A percentile compares a stretch with the other conserved stretches of the same genome.
Evolutionary conservation across 2,113 vertebrate species (phyloP).

Genomic region (Natator depressus): DNA sequence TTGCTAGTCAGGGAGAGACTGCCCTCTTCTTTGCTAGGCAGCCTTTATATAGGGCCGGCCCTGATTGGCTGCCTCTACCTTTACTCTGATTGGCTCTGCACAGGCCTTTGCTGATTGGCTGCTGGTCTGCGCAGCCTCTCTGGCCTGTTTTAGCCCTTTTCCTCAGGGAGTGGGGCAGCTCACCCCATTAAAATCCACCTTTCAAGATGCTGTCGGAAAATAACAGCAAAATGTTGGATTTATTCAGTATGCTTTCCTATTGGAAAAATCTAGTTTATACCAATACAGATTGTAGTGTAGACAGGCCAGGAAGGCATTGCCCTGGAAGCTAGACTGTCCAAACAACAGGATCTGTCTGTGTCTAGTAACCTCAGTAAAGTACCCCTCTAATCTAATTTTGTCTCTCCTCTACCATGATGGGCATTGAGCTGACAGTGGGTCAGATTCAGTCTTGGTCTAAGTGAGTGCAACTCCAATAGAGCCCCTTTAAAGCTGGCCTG

Average conservation of each 20-base stretch:
- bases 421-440: background rate
- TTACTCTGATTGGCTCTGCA: too few species aligned
- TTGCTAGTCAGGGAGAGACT: too few species aligned
- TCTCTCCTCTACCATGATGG: background rate
- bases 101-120: too few species aligned
- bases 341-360: background rate
- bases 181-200: too few species aligned
- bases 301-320: background rate
- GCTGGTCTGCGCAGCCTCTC: too few species aligned
- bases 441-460: background rate
- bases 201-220: background rate
- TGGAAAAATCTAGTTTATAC: background rate
- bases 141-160: too few species aligned
- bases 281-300: background rate
- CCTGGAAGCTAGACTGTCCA: background rate
- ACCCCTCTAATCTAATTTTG: background rate
- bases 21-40: too few species aligned
- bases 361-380: background rate
- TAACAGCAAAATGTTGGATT: background rate
- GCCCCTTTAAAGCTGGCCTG: background rate
- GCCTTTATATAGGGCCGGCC: too few species aligned
- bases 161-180: too few species aligned
- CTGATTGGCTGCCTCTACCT: too few species aligned
- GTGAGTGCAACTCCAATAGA: background rate
- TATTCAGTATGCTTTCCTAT: background rate